Evolutionary conservation across 2,797 vertebrate species (phyloP), one percentile per base, ranked within the genome.

Genomic region (Anableps anableps): DNA sequence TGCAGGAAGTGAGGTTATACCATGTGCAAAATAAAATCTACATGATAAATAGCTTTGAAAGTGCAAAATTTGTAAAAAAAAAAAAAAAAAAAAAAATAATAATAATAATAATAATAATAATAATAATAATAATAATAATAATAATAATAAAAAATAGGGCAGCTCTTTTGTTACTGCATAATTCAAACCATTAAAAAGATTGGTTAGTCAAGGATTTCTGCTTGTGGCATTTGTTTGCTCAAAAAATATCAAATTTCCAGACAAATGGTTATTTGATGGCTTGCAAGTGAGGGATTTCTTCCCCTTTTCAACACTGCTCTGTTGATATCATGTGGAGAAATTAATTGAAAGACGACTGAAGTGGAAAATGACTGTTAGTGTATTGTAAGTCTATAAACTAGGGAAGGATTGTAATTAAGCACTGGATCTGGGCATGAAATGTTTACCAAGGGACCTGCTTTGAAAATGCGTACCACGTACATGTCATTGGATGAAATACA

Each of bases 281-380:
- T 79, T 81, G 83, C 79, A 62, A 85, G 71, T 1, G 19, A 87
- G 77, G 82, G 78, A 66, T 86, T 83, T 83, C 60, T 83, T 86
- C 82, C 76, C 76, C 76, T 62, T 76, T 58, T 79, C 62, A 47
- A 70, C 78, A 83, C 86, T 75, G 72, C 80, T 66, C 83, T 68
- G 83, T 71, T 89, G 88, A 78, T 85, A 89, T 87, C 85, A 79
- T 89, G 88, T 75, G 60, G 89, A 89, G 91, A 89, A 88, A 89
- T 79, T 91, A 91, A 93, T 91, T 91, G 86, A 93, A 93, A 92
- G 89, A 88, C 85, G 90, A 91, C 73, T 91, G 86, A 87, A 93
- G 90, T 92, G 89, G 91, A 91, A 93, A 93, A 93, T 91, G 80
- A 89, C 85, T 92, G 86, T 88, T 84, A 86, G 84, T 86, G 74